phyloP scores from a whole-genome alignment of 2,888 invertebrate species.

The Amphipyra tragopoginis region DNA sequence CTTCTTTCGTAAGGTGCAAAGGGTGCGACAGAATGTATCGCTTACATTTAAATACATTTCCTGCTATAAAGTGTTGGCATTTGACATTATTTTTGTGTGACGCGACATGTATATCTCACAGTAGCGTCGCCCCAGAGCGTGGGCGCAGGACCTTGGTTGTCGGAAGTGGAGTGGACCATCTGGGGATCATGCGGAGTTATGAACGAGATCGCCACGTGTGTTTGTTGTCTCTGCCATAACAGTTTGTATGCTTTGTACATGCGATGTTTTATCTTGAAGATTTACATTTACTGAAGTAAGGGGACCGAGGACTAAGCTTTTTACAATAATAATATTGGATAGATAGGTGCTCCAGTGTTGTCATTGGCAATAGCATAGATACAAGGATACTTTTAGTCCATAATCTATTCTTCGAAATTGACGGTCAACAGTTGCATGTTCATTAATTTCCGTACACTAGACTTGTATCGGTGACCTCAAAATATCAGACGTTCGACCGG shows the following conservation, averaged over 20 bases:
- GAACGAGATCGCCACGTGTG: conserved; percentile 33
- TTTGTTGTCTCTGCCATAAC: conserved; percentile 24
- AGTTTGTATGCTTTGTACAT: neutral
- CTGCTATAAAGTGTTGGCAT: conserved; percentile 32
- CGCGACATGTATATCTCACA: conserved; percentile 19
- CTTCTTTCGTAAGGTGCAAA: conserved; percentile 12
- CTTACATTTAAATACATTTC: conserved; percentile 49
- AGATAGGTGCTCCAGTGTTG: neutral
- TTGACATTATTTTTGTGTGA: conserved; percentile 33
- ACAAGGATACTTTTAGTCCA: neutral
- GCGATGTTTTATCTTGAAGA: conserved; percentile 4
- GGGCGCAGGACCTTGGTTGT: conserved; percentile 43
- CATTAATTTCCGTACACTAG: conserved; percentile 30
- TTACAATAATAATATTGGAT: conserved; percentile 5
- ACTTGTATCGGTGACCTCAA: conserved; percentile 29
- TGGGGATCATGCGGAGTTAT: conserved; percentile 18
- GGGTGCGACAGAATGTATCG: conserved; percentile 24
- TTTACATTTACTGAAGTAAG: conserved; percentile 1
- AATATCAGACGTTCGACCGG: conserved; percentile 24
- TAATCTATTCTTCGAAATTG: neutral
- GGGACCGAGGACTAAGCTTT: conserved; percentile 1
- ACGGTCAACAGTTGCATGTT: conserved; percentile 6
- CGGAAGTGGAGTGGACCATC: conserved; percentile 42
- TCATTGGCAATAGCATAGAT: neutral
- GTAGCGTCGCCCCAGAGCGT: conserved; percentile 36